These are phyloP conservation scores for Sarcophaga caerulescens DNA, from an alignment of 2,888 invertebrate species.

Conservation along the genomic window DNA sequence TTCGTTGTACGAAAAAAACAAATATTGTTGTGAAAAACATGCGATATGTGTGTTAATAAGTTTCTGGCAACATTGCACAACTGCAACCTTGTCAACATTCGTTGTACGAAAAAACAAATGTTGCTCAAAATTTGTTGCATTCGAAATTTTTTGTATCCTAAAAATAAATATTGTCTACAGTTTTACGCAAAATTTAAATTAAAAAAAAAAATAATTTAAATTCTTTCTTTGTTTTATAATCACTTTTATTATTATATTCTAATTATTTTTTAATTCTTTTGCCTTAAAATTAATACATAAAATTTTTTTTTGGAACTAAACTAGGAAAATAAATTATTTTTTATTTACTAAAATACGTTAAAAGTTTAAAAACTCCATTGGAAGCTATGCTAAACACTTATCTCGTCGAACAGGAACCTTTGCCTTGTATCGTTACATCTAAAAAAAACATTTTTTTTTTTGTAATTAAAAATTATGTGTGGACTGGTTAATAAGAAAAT, in stretches of 20 bases:
- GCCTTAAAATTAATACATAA: constrained; percentile 4
- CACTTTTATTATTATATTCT: neutral
- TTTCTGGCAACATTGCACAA: no score
- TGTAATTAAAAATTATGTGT: neutral
- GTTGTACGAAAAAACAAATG: no score
- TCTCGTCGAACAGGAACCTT: constrained; percentile 78
- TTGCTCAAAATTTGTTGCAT: no score
- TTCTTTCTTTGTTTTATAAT: no score
- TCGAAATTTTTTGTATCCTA: no score
- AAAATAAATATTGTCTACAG: no score
- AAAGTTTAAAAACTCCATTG: constrained; percentile 10
- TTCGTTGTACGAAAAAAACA: no score
- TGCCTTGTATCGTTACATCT: constrained; percentile 79
- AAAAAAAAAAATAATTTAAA: no score
- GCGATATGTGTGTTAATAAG: no score
- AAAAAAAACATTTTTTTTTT: constrained; percentile 44
- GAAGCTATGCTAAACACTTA: constrained; percentile 43
- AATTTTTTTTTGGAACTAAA: constrained; percentile 15
- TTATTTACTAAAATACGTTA: constrained; percentile 54
- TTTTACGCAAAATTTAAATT: no score
- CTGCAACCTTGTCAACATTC: no score
- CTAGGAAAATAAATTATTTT: constrained; percentile 58
- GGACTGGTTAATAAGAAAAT: neutral
- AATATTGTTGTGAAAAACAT: no score
- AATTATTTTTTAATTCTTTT: constrained; percentile 3